These are phyloP conservation scores for Nematolebias whitei DNA, from an alignment of 2,113 vertebrate genomes.

Conservation along the genomic window DNA sequence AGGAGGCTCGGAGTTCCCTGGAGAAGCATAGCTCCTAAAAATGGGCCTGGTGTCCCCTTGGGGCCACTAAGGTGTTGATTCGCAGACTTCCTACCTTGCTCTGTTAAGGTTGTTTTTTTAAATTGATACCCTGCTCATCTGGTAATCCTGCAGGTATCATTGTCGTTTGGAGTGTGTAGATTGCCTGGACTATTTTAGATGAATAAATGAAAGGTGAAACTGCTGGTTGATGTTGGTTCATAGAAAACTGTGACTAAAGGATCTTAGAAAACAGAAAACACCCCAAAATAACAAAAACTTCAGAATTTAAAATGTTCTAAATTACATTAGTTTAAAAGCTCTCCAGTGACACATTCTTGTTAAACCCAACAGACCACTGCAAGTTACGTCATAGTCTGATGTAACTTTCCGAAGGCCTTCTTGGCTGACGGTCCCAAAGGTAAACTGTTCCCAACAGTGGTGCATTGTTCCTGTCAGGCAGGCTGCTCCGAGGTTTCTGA, in stretches of 20 bases:
- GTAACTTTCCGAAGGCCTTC: background rate
- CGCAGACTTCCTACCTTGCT: no score
- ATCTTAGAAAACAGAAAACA: background rate
- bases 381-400: conserved; percentile 1
- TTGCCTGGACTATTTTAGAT: no score
- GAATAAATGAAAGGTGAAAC: no score
- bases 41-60: background rate
- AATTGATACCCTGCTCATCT: no score
- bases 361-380: background rate
- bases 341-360: background rate
- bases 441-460: conserved; percentile 11
- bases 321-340: background rate
- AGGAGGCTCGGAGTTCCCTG: background rate
- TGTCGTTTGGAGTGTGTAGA: no score
- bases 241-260: no score
- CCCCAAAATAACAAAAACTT: background rate
- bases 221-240: no score
- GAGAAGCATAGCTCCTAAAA: background rate
- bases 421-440: background rate
- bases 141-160: no score
- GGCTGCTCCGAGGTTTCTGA: background rate
- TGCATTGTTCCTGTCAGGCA: conserved; percentile 1
- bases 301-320: no score
- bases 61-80: background rate
- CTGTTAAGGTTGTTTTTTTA: no score